phyloP scores from a whole-genome alignment of 2,797 vertebrate genomes.

The Sternotherus odoratus region DNA sequence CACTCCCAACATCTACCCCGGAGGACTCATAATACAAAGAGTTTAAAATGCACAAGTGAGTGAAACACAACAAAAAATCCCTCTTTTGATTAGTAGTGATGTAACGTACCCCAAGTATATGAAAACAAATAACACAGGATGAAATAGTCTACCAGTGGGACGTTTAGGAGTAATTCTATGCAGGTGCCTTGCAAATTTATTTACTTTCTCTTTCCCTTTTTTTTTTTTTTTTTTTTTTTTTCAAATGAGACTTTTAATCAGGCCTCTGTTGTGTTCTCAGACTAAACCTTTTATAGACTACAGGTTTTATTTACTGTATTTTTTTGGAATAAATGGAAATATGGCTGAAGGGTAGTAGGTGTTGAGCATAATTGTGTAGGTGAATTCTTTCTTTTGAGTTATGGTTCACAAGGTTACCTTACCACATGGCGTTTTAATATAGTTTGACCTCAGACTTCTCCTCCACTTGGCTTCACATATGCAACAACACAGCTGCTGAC shows the following conservation, averaged over 20 bases:
- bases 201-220: neutral
- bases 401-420: neutral
- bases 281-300: conserved; percentile 58
- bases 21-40: conserved; percentile 47
- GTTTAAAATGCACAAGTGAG: conserved; percentile 47
- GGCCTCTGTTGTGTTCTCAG: conserved; percentile 52
- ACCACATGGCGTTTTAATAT: neutral
- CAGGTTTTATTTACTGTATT: conserved; percentile 50
- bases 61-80: neutral
- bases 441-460: neutral
- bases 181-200: conserved; percentile 34
- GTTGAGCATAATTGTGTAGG: neutral
- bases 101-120: neutral
- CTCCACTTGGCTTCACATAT: neutral
- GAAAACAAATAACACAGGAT: conserved; percentile 53
- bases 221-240: conserved; percentile 44
- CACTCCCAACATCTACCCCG: conserved; percentile 58
- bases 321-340: conserved; percentile 1
- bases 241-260: conserved; percentile 1
- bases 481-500: neutral
- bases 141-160: conserved; percentile 53
- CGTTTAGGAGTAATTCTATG: conserved; percentile 30
- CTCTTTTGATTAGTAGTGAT: conserved; percentile 34
- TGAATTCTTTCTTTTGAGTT: neutral
- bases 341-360: conserved; percentile 26